phyloP scores from a whole-genome alignment of 2,888 invertebrate genomes.

The Drosophila bunnanda region DNA sequence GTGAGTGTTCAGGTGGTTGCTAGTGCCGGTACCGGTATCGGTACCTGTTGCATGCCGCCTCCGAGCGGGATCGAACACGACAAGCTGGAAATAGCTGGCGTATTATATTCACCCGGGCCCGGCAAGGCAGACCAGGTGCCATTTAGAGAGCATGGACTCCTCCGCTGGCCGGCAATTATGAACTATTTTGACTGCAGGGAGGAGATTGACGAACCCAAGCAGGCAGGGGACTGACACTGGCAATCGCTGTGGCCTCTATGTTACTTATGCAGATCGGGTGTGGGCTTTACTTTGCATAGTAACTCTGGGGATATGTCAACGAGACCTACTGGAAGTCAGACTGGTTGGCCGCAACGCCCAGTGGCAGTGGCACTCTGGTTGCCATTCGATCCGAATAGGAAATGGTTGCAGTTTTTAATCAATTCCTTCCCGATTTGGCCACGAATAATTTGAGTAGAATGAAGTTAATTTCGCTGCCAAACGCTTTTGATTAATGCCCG shows the following conservation, averaged over 20 bases:
- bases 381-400: slow-evolving; percentile 33
- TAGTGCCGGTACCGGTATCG: slow-evolving; percentile 4
- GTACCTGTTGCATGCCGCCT: slow-evolving; percentile 44
- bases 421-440: slow-evolving; percentile 53
- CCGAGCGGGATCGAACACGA: slow-evolving; percentile 55
- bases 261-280: slow-evolving; percentile 49
- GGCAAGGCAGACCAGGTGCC: slow-evolving; percentile 69
- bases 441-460: slow-evolving; percentile 14
- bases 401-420: slow-evolving; percentile 51
- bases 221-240: slow-evolving; percentile 12
- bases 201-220: slow-evolving; percentile 42
- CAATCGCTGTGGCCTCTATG: slow-evolving; percentile 15
- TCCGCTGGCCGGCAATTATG: slow-evolving; percentile 64
- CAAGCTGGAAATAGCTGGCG: slow-evolving; percentile 29
- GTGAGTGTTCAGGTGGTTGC: slow-evolving; percentile 1
- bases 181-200: slow-evolving; percentile 66
- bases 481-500: slow-evolving; percentile 57
- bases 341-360: slow-evolving; percentile 38
- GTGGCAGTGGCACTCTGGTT: slow-evolving; percentile 30
- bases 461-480: slow-evolving; percentile 38
- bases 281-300: slow-evolving; percentile 26
- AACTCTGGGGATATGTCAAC: slow-evolving; percentile 35
- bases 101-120: slow-evolving; percentile 3
- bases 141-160: slow-evolving; percentile 53
- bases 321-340: slow-evolving; percentile 19